Evolutionary conservation across 2,888 invertebrate species (phyloP), one percentile per base, ranked within the genome.

Genomic region (Andrena trimmerana): DNA sequence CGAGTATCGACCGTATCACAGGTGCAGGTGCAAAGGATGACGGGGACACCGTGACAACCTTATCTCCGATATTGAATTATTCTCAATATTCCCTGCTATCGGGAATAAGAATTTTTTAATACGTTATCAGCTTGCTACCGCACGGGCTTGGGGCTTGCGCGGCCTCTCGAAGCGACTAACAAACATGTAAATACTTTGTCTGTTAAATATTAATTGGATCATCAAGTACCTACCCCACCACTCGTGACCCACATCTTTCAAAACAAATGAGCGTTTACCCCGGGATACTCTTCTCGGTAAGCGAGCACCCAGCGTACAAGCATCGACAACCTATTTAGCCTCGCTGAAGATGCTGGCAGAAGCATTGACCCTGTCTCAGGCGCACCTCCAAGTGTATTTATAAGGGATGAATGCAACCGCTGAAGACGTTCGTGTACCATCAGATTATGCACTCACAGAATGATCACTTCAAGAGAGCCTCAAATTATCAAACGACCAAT

Each of bases 31-130:
- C 36, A 36, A 20, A 63, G 24, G 63, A 36, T 57, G 57, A 27
- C 57, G 57, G 24, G 24, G 57, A 13, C 13, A 36, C 20, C 36
- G 62, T 31, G 62, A 36, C 62, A 29, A 42, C 59, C 42, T 60
- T 59, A 70, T 60, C 70, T 48, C 36, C 29, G n/a, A 59, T 42
- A 70, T 70, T 42, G 70, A 70, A 48, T 48, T 60, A 59, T 48
- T 70, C 48, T 29, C 29, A 48, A 31, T 31, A 59, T n/a, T 48
- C n/a, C 6, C 42, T 33, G 48, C 24, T 20, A n/a, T 57, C 57
- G 29, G 48, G 27, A 13, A 70, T 24, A 54, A 70, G 59, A 69
- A 69, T 69, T 57, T 57, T 69, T 36, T 54, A 69, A 69, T 57
- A 69, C 27, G 16, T 69, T 69, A 42, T 27, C 13, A 24, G 57